phyloP scores from a whole-genome alignment of 2,888 invertebrate species.

The Cinara cedri region DNA sequence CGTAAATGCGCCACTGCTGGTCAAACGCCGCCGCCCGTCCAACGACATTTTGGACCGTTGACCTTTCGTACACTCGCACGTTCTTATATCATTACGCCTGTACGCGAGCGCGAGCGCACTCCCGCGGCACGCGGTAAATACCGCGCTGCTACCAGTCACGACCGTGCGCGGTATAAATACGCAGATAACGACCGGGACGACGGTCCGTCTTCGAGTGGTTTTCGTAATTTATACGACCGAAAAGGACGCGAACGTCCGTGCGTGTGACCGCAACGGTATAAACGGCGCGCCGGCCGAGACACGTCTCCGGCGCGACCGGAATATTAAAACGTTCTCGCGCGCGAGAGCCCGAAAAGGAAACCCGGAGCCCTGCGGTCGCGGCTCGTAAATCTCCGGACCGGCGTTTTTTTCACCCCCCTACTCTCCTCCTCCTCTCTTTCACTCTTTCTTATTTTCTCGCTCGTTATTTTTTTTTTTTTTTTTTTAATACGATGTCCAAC shows the following conservation, averaged over 20 bases:
- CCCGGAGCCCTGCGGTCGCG: not conserved
- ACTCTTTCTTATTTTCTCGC: too few relatives aligned
- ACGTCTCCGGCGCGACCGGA: conserved; percentile 11
- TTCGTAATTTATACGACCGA: not conserved
- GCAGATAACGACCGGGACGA: not conserved
- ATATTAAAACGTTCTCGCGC: conserved; percentile 20
- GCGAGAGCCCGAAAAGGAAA: conserved; percentile 6
- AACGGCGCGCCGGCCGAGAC: not conserved
- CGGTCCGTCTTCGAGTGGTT: not conserved
- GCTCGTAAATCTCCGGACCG: too few relatives aligned
- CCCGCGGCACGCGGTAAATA: not conserved
- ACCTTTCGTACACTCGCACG: too few relatives aligned
- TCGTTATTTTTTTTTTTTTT: too few relatives aligned
- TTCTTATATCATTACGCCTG: not conserved
- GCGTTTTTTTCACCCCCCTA: not conserved
- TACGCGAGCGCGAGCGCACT: not conserved
- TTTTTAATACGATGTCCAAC: too few relatives aligned
- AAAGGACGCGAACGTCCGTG: conserved; percentile 4
- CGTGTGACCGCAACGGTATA: conserved; percentile 23
- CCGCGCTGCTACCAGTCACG: too few relatives aligned
- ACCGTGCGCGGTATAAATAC: not conserved
- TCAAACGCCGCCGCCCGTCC: too few relatives aligned
- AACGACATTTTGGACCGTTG: too few relatives aligned
- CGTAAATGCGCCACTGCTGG: too few relatives aligned
- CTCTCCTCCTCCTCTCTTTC: not conserved